Evolutionary conservation across 1,140 invertebrate species (phyloP).

Genomic region (Conopomorpha cramerella): DNA sequence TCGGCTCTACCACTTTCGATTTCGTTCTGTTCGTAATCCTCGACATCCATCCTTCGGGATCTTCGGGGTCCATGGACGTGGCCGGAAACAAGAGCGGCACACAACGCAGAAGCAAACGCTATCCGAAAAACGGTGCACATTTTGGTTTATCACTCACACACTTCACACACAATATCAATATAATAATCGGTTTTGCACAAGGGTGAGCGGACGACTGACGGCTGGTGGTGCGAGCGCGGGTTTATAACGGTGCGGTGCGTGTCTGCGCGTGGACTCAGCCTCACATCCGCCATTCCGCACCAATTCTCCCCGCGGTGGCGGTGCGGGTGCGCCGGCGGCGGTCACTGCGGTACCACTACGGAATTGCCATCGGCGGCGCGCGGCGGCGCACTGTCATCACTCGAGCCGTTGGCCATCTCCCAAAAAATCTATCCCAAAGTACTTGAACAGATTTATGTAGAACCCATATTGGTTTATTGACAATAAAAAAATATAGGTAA

Average conservation of each 20-base stretch:
- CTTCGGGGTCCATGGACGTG: slow-evolving; percentile 44
- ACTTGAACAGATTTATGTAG: too few species aligned
- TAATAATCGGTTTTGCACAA: slow-evolving; percentile 34
- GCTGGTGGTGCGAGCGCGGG: slow-evolving; percentile 32
- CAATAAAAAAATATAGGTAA: too few species aligned
- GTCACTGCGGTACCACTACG: too few species aligned
- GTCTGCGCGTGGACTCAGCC: slow-evolving; percentile 43
- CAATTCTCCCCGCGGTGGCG: slow-evolving; percentile 56
- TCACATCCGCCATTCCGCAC: slow-evolving; percentile 62
- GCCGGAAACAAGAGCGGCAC: slow-evolving; percentile 32
- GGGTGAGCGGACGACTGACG: slow-evolving; percentile 51
- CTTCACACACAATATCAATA: slow-evolving; percentile 36
- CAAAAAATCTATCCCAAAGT: slow-evolving; percentile 57
- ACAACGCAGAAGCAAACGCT: slow-evolving; percentile 39
- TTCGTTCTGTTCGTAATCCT: slow-evolving; percentile 44
- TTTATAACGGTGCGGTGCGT: slow-evolving; percentile 55
- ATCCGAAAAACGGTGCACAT: slow-evolving; percentile 53
- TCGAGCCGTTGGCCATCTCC: too few species aligned
- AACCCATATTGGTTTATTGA: too few species aligned
- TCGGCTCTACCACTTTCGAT: slow-evolving; percentile 51
- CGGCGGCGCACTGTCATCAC: too few species aligned
- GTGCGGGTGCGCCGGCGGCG: too few species aligned
- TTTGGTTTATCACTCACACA: slow-evolving; percentile 15
- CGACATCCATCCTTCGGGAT: slow-evolving; percentile 40
- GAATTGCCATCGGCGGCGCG: too few species aligned